Conservation (phyloP, 2,888 invertebrate genomes). For the Cepaea hortensis region DNA sequence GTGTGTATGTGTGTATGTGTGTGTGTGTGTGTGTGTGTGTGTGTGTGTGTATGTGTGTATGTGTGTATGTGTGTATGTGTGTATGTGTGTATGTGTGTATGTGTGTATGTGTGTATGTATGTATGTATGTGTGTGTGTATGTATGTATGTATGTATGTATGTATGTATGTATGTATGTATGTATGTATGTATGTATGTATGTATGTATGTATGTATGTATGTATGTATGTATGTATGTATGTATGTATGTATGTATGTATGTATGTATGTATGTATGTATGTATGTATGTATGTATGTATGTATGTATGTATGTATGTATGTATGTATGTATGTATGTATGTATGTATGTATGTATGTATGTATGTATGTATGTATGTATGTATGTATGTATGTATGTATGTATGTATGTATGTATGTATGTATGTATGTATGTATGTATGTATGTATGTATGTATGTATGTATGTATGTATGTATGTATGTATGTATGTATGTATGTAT, state of each 20-base stretch:
- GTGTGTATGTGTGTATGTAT: not conserved
- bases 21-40: not conserved
- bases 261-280: not conserved
- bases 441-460: too few relatives aligned
- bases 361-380: too few relatives aligned
- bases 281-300: too few relatives aligned
- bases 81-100: not conserved
- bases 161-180: constrained; percentile 19
- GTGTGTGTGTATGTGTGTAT: not conserved
- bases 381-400: too few relatives aligned
- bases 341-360: too few relatives aligned
- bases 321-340: too few relatives aligned
- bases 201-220: constrained; percentile 19
- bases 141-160: constrained; percentile 12
- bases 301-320: too few relatives aligned
- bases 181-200: constrained; percentile 19
- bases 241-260: constrained; percentile 12
- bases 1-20: too few relatives aligned
- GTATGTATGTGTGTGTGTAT: constrained; percentile 9
- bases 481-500: too few relatives aligned
- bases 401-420: too few relatives aligned
- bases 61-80: constrained; percentile 11
- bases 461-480: too few relatives aligned
- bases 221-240: constrained; percentile 19
- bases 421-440: too few relatives aligned